Conservation (phyloP, 2,797 vertebrate species). For the Coendou prehensilis region DNA sequence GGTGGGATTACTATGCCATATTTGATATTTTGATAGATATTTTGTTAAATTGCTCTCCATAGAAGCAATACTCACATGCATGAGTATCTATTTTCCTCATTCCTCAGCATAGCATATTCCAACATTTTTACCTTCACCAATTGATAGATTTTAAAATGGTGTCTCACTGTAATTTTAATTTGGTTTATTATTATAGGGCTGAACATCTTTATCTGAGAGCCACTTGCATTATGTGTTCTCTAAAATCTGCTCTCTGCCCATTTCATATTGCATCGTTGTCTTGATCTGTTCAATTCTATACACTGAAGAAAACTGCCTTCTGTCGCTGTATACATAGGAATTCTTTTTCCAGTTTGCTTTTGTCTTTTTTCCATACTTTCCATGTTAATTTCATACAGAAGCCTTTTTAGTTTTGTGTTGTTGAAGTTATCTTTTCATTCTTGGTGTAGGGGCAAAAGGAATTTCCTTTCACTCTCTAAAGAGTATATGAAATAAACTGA, state of each 20-base stretch:
- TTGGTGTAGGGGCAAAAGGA: not conserved
- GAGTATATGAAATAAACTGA: not conserved
- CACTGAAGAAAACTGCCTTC: not conserved
- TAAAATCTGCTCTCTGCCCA: not conserved
- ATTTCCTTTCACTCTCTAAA: not conserved
- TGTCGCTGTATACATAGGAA: not conserved
- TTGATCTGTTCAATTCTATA: not conserved
- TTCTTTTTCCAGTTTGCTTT: not conserved
- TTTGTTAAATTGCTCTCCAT: not conserved
- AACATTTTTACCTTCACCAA: not conserved
- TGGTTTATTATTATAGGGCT: not conserved
- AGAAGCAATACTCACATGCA: not conserved
- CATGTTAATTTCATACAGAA: not conserved
- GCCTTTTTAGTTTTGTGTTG: not conserved
- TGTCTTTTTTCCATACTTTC: not conserved
- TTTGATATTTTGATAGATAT: not conserved
- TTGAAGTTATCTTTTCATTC: constrained; percentile 42
- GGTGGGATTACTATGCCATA: not conserved
- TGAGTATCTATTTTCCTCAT: not conserved
- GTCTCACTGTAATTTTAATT: constrained; percentile 39
- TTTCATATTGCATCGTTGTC: not conserved
- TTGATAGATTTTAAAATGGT: not conserved
- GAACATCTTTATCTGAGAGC: not conserved
- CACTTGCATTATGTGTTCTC: not conserved
- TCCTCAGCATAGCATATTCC: not conserved